phyloP scores from a whole-genome alignment of 2,797 vertebrate species.

The Spea hammondii region DNA sequence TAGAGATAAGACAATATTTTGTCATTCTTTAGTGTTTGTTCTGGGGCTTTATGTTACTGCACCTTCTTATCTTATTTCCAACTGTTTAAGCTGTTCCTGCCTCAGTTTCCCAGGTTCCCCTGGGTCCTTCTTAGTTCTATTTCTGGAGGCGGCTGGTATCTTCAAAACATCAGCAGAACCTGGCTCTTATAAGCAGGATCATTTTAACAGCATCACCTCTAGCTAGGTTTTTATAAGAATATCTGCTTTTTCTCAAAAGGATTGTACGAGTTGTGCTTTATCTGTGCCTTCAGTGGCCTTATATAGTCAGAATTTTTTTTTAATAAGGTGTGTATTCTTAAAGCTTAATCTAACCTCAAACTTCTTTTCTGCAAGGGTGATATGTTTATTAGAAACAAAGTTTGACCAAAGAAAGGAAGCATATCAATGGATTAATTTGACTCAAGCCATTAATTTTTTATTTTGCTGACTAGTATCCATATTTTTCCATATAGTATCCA shows the following conservation, averaged over 20 bases:
- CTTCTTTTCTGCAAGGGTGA: not conserved
- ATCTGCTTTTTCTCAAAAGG: conserved; percentile 27
- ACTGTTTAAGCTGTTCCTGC: conserved; percentile 24
- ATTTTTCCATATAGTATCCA: too few species aligned
- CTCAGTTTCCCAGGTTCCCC: conserved; percentile 27
- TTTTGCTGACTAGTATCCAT: too few species aligned
- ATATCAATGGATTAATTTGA: not conserved
- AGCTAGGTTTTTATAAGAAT: conserved; percentile 29
- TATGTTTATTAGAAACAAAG: not conserved
- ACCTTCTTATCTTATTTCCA: conserved; percentile 21
- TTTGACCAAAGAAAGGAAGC: not conserved
- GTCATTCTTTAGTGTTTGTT: conserved; percentile 15
- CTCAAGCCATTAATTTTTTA: not conserved
- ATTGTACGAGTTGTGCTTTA: conserved; percentile 23
- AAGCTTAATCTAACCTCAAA: conserved; percentile 12
- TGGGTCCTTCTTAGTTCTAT: conserved; percentile 45
- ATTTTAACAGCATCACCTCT: conserved; percentile 31
- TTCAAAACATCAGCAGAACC: conserved; percentile 43
- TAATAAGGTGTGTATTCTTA: conserved; percentile 19
- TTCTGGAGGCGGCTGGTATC: conserved; percentile 37
- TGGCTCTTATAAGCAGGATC: conserved; percentile 33
- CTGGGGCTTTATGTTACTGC: conserved; percentile 20
- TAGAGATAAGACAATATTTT: conserved; percentile 16
- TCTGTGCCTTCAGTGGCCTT: conserved; percentile 27
- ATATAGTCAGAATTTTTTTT: conserved; percentile 14